phyloP scores from a whole-genome alignment of 2,113 vertebrate species.

The Osmerus mordax region DNA sequence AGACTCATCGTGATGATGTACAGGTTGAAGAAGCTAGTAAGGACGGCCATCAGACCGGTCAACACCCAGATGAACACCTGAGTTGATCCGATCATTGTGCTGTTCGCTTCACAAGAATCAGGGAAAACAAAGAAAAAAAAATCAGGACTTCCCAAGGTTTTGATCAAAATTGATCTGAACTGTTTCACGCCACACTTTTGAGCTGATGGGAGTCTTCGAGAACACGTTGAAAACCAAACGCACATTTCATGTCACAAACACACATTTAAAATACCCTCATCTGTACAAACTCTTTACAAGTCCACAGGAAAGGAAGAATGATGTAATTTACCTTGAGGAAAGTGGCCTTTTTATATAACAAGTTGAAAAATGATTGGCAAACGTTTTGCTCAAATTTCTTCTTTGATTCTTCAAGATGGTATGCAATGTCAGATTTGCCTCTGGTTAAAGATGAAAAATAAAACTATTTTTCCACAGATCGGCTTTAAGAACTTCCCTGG shows the following conservation, averaged over 20 bases:
- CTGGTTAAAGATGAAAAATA: slow-evolving; percentile 24
- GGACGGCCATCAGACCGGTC: slow-evolving; percentile 52
- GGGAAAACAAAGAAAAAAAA: neutral
- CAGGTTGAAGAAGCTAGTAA: slow-evolving; percentile 67
- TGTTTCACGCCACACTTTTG: no score
- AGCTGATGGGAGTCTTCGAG: no score
- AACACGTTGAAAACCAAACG: no score
- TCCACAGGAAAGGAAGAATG: no score
- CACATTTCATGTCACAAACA: no score
- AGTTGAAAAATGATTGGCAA: neutral
- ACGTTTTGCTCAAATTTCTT: slow-evolving; percentile 18
- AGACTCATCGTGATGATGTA: slow-evolving; percentile 65
- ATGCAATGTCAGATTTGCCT: slow-evolving; percentile 28
- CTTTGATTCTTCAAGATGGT: slow-evolving; percentile 12
- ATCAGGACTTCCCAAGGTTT: neutral
- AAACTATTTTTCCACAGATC: slow-evolving; percentile 25
- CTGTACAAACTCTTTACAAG: no score
- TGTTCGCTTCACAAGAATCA: slow-evolving; percentile 5
- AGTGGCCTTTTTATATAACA: neutral
- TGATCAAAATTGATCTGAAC: neutral
- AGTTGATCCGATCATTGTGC: slow-evolving; percentile 38
- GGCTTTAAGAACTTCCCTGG: slow-evolving; percentile 40
- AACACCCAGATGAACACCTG: slow-evolving; percentile 58
- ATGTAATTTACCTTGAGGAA: no score
- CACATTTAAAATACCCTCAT: no score